These are phyloP conservation scores for Agrochola lychnidis DNA, from an alignment of 2,888 invertebrate genomes.

Conservation along the genomic window DNA sequence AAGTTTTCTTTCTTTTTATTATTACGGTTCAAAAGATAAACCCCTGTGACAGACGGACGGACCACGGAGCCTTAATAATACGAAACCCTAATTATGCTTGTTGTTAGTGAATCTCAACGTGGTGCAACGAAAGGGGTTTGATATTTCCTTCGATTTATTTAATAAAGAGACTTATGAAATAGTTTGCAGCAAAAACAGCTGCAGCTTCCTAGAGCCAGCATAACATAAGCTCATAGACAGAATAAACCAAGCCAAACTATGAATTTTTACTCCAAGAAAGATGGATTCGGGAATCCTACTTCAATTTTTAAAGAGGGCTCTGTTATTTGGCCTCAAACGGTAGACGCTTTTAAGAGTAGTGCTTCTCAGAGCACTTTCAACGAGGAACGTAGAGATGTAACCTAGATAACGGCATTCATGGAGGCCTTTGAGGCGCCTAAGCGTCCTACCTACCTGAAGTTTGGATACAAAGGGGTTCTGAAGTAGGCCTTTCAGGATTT, in stretches of 20 bases:
- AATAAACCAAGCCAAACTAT: neutral
- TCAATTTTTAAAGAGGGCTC: constrained; percentile 38
- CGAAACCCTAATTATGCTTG: no score
- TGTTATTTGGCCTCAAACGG: constrained; percentile 62
- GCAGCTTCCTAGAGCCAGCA: neutral
- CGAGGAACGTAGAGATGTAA: constrained; percentile 75
- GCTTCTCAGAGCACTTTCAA: constrained; percentile 70
- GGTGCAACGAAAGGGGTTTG: neutral
- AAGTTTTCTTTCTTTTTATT: no score
- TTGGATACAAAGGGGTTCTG: constrained; percentile 55
- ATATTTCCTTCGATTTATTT: neutral
- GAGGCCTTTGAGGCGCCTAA: constrained; percentile 62
- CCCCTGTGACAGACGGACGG: no score
- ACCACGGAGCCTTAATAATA: no score
- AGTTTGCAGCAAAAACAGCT: no score
- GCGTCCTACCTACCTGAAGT: constrained; percentile 49
- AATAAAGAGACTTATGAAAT: no score
- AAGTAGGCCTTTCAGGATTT: constrained; percentile 23
- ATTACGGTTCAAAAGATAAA: no score
- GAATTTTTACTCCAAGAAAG: constrained; percentile 3
- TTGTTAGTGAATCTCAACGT: neutral
- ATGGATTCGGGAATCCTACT: constrained; percentile 22
- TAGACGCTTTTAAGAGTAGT: constrained; percentile 62
- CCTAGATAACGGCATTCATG: constrained; percentile 76
- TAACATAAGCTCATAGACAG: neutral